These are phyloP conservation scores for Linnaemya vulpina DNA, from an alignment of 2,888 invertebrate species.

Conservation along the genomic window DNA sequence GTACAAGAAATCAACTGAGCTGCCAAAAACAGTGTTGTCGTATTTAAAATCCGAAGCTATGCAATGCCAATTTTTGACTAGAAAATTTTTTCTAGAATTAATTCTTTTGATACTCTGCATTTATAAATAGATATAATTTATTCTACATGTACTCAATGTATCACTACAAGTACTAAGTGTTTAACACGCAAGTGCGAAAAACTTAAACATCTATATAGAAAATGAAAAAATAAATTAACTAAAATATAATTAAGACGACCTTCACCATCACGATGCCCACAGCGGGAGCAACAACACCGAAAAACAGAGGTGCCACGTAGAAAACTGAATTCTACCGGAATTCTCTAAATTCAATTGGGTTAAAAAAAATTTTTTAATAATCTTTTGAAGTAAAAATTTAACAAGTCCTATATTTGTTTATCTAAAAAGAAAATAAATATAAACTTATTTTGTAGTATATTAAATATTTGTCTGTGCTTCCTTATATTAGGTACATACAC, in stretches of 20 bases:
- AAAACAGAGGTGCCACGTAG: not conserved
- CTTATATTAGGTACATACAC: no score
- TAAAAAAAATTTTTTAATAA: no score
- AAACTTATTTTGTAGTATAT: no score
- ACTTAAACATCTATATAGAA: slow-evolving; percentile 37
- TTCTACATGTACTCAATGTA: slow-evolving; percentile 6
- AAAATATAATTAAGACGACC: slow-evolving; percentile 47
- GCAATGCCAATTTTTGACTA: not conserved
- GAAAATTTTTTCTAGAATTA: not conserved
- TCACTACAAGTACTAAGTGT: slow-evolving; percentile 26
- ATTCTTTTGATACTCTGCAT: not conserved
- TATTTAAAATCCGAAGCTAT: not conserved
- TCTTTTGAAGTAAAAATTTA: no score
- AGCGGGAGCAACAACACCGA: not conserved
- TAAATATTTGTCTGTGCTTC: no score
- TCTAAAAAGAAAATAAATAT: no score
- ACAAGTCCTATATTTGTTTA: no score
- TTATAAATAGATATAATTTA: slow-evolving; percentile 6
- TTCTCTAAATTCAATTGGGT: no score
- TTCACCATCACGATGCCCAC: slow-evolving; percentile 40
- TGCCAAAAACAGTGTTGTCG: no score
- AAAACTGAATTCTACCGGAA: no score
- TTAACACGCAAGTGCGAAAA: slow-evolving; percentile 55
- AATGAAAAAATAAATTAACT: slow-evolving; percentile 7
- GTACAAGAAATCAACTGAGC: no score